phyloP scores from a whole-genome alignment of 1,140 invertebrate genomes.

The Trissolcus basalis region DNA sequence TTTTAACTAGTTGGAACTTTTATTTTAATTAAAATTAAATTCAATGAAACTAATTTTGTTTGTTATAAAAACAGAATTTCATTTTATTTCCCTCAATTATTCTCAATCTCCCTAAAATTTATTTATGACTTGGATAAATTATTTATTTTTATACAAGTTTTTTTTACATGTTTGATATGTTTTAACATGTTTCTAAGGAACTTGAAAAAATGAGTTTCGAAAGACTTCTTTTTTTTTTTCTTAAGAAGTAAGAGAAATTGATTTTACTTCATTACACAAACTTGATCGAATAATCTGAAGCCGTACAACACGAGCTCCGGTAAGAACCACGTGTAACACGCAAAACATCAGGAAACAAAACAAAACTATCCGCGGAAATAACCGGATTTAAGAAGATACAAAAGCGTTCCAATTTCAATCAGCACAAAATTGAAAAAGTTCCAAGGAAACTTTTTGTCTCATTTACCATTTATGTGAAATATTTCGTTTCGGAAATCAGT shows the following conservation, averaged over 20 bases:
- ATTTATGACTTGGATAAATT: too few relatives aligned
- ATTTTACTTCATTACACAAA: slow-evolving; percentile 27
- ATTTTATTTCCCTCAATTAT: too few relatives aligned
- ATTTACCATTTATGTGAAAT: background rate
- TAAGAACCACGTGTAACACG: slow-evolving; percentile 29
- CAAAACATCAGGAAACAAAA: slow-evolving; percentile 37
- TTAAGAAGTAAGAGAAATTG: too few relatives aligned
- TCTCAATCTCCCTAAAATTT: too few relatives aligned
- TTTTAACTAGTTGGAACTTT: too few relatives aligned
- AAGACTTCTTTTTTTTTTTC: background rate
- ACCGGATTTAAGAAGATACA: slow-evolving; percentile 29
- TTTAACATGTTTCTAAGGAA: too few relatives aligned
- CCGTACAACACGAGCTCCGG: slow-evolving; percentile 36
- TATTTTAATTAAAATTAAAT: too few relatives aligned
- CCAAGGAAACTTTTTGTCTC: background rate
- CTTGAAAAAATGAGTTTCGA: too few relatives aligned
- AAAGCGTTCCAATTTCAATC: slow-evolving; percentile 38
- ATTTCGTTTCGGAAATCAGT: background rate
- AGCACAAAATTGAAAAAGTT: slow-evolving; percentile 36
- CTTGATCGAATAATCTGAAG: slow-evolving; percentile 42
- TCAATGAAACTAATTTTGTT: too few relatives aligned
- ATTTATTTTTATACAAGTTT: too few relatives aligned
- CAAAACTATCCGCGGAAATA: slow-evolving; percentile 21
- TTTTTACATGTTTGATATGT: too few relatives aligned
- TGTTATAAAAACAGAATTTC: too few relatives aligned